phyloP scores from a whole-genome alignment of 2,888 invertebrate genomes.

The Leucozona laternaria region DNA sequence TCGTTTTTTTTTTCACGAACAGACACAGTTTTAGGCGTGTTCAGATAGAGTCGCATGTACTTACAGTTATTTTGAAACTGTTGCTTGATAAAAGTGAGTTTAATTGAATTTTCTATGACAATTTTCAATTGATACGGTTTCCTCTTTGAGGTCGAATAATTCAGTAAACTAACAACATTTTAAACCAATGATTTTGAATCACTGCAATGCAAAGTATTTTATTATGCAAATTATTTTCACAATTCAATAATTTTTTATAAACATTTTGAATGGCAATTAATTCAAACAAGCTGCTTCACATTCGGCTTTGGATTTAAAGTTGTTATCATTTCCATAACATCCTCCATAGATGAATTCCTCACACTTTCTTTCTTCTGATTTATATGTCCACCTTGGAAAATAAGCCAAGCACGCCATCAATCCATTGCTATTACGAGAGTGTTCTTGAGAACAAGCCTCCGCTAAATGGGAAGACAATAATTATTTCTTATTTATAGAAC shows the following conservation, averaged over 20 bases:
- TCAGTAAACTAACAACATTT: too few species aligned
- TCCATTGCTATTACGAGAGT: background rate
- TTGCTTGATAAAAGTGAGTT: too few species aligned
- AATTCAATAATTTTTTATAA: background rate
- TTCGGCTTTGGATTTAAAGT: background rate
- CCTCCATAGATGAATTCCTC: background rate
- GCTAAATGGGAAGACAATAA: background rate
- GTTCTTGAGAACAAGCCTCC: background rate
- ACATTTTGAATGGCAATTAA: background rate
- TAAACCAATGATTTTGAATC: too few species aligned
- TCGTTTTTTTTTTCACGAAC: too few species aligned
- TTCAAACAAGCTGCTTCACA: constrained; percentile 14
- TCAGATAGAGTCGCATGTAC: too few species aligned
- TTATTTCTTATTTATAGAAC: background rate
- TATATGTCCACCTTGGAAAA: constrained; percentile 5
- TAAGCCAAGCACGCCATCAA: background rate
- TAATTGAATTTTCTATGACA: too few species aligned
- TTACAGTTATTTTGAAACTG: too few species aligned
- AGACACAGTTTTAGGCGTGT: too few species aligned
- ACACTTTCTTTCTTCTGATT: background rate
- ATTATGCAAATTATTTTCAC: too few species aligned
- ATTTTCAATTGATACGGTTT: too few species aligned
- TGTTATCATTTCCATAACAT: constrained; percentile 8
- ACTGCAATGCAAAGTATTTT: too few species aligned
- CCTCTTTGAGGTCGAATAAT: too few species aligned